Base-by-base conservation (phyloP, 2,888 invertebrate species). In the Platerodrilus igneus region DNA sequence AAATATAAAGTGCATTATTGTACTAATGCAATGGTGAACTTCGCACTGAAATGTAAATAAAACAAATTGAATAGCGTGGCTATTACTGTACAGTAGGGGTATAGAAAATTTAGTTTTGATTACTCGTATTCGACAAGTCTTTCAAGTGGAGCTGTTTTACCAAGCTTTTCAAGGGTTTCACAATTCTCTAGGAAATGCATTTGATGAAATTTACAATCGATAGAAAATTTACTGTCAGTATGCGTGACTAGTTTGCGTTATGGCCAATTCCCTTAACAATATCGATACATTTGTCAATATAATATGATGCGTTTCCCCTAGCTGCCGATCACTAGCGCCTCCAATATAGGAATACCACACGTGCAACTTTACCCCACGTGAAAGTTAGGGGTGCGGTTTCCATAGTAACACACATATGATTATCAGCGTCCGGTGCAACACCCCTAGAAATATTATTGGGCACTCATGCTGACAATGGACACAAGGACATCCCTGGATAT, bases 361-460 rank as follows among this genome's bases (percentile, higher is more conserved):
- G 45, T 50, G 53, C 31, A 43, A 38, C 42, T 47, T 45, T 48
- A 49, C 56, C 54, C 53, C 51, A 53, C 48, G 48, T 55, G n/a
- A n/a, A n/a, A 48, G 27, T 23, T 52, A 52, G 60, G 59, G 60
- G 56, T 49, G 55, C 57, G 57, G 58, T 59, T 58, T 51, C 55
- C 51, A 57, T 52, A 49, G 44, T 51, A 53, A 60, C 56, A 49
- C 57, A 60, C 58, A 57, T 51, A 56, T 57, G 55, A 57, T 58
- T 54, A 57, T 47, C 47, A 51, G 47, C 56, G 60, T 60, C 60
- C 60, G 59, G 60, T 57, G 47, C 40, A 51, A 58, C 60, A 50
- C 60, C 62, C 61, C 53, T 58, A 38, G 47, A 42, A 15, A 6
- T 51, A 45, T 53, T 50, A 60, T 60, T 62, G 60, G 62, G 57